These are phyloP conservation scores for Tachycineta bicolor DNA, from an alignment of 2,113 vertebrate species.

Conservation along the genomic window DNA sequence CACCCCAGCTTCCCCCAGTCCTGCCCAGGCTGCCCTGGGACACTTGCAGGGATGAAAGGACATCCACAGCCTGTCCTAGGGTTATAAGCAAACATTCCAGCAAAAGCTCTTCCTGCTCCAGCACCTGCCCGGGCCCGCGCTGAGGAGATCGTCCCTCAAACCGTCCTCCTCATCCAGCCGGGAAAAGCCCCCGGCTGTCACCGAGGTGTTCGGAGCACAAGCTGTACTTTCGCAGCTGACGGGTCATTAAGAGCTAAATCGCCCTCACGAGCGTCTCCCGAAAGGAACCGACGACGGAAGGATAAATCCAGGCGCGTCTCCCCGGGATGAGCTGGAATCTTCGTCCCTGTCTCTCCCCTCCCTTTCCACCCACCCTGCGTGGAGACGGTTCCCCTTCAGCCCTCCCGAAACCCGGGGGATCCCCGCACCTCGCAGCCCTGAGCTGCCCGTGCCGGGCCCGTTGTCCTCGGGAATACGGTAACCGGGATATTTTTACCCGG, in stretches of 20 bases:
- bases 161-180: neutral
- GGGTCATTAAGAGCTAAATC: neutral
- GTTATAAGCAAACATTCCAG: accelerated
- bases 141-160: no score
- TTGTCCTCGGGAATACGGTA: conserved; percentile 71
- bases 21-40: neutral
- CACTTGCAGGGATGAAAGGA: neutral
- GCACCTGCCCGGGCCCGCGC: no score
- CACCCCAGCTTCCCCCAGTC: neutral
- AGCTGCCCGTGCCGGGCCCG: no score
- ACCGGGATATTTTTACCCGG: conserved; percentile 73
- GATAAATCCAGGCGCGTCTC: accelerated
- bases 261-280: neutral
- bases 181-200: neutral
- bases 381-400: neutral
- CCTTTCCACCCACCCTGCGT: neutral
- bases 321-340: accelerated
- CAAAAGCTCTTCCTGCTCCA: neutral
- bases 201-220: neutral
- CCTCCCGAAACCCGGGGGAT: no score
- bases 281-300: neutral
- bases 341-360: neutral
- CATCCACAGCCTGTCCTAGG: accelerated
- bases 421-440: no score
- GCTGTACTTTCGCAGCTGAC: neutral